A percentile compares a stretch with the other conserved stretches of the same genome.
phyloP scores from a whole-genome alignment of 2,888 invertebrate species.

The Tetragonisca angustula region DNA sequence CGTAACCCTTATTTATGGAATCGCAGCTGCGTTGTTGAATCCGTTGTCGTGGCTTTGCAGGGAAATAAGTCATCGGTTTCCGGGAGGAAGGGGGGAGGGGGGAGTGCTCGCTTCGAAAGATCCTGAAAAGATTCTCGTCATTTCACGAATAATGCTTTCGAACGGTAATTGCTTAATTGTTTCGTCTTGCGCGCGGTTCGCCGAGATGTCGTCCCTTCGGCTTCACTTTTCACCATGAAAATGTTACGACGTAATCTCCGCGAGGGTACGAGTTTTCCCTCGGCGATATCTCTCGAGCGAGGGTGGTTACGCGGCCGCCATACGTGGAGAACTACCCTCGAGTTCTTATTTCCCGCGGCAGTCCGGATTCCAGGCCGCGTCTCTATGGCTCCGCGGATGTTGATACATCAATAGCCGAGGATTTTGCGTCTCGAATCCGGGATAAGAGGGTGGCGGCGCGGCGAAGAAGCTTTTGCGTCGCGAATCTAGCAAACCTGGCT shows the following conservation, averaged over 20 bases:
- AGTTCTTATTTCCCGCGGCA: constrained; percentile 40
- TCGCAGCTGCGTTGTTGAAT: constrained; percentile 70
- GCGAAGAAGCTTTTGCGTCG: constrained; percentile 16
- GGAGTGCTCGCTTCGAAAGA: not conserved
- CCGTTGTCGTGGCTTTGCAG: constrained; percentile 10
- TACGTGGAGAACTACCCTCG: constrained; percentile 18
- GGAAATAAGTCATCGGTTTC: constrained; percentile 9
- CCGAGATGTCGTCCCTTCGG: constrained; percentile 42
- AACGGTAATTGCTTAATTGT: not conserved
- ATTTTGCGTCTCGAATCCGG: constrained; percentile 53
- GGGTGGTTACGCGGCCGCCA: constrained; percentile 28
- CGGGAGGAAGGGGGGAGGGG: too few species aligned
- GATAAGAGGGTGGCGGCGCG: constrained; percentile 28
- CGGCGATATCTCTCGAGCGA: constrained; percentile 3
- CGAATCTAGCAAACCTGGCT: constrained; percentile 12
- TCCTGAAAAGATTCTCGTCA: not conserved
- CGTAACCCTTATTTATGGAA: constrained; percentile 78
- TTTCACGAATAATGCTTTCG: not conserved
- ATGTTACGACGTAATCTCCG: constrained; percentile 53
- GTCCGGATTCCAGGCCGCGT: constrained; percentile 27
- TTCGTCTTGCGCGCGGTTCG: not conserved
- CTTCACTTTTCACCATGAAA: constrained; percentile 52
- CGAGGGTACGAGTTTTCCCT: constrained; percentile 15
- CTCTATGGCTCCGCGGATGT: constrained; percentile 39
- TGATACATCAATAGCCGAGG: constrained; percentile 47